Evolutionary conservation across 2,113 vertebrate genomes (phyloP), one percentile per base, ranked within the genome.

Genomic region (Amphilophus citrinellus): DNA sequence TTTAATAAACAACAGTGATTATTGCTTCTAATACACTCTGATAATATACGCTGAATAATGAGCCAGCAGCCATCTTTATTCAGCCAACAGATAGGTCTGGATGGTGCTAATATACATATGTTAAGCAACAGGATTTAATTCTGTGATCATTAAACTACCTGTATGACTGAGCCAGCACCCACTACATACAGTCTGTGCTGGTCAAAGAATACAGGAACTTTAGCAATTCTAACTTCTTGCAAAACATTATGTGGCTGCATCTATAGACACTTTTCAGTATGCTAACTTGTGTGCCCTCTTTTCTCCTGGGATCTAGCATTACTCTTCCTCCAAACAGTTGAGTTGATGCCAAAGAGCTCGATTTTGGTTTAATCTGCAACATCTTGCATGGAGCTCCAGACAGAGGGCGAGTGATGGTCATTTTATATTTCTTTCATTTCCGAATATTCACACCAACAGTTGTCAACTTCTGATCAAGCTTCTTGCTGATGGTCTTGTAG

Each of bases 191-290:
- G 62, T 86, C 53, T 75, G 63, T 83, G 78, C 61, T 14, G 79
- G 73, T 86, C 82, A 86, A 88, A 90, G 76, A 61, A 78, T 68
- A 66, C 63, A 44, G n/a, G 15, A 62, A 76, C 71, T 88, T 91
- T 89, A 86, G 79, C 86, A 93, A 92, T 88, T 93, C 60, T 93
- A 90, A 90, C 89, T 89, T 82, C 32, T 87, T 68, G n/a, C 35
- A 22, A 61, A 84, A 32, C 57, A 44, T 60, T 63, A 42, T 66
- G 73, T 78, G 73, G 66, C 56, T 37, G 42, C 39, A 22, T 71
- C 42, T 53, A 73, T 20, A 73, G 6, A 30, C 10, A 73, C 5
- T 4, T 50, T 44, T 71, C 42, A 30, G 2, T 50, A 1, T 50
- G 18, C 44, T 30, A 50, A 50, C 65, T 0, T 50, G 0, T n/a